Base-by-base conservation (phyloP, 2,797 vertebrate genomes). In the Hybognathus amarus region DNA sequence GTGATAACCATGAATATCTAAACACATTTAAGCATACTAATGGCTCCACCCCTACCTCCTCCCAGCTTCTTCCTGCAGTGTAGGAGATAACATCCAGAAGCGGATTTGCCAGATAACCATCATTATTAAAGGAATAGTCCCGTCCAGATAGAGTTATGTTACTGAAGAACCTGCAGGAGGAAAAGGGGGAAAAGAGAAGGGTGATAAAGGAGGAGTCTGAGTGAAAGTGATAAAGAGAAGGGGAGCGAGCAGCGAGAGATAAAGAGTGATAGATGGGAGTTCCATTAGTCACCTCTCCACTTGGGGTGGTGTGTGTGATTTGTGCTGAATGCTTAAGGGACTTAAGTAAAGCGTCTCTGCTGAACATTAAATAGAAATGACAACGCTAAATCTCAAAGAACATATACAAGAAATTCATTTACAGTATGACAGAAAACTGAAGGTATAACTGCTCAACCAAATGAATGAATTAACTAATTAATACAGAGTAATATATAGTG, bases 91-190 rank as follows among this genome's bases (percentile, higher is more conserved):
- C 95, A 9, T 95, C 95, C 71, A 96, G 89, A 1, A 96, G 93
- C 1, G 96, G 96, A 88, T 96, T 96, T 87, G 95, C 93, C 86
- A 96, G 93, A 90, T 95, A 96, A 1, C 95, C 95, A 0, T 96
- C 96, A 79, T 93, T 94, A 50, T 96, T 96, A 89, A 96, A 96
- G 84, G 95, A 96, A 85, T 95, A 96, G 83, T 96, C 96, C 75
- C 95, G 91, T 81, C 94, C 94, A 0, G 94, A 95, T 93, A 96
- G 95, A 2, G 95, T 94, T 88, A 96, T 95, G 88, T 96, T 96
- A 91, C 93, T 95, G 91, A 96, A 96, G 90, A 95, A 96, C 91
- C 95, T 96, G 91, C 47, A 80, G 71, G 68, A 88, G 42, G 75
- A 83, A 74, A 59, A 71, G 71, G 24, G 11, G 63, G 50, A 75